Base-by-base conservation (phyloP, 2,113 vertebrate species). In the Carollia perspicillata region DNA sequence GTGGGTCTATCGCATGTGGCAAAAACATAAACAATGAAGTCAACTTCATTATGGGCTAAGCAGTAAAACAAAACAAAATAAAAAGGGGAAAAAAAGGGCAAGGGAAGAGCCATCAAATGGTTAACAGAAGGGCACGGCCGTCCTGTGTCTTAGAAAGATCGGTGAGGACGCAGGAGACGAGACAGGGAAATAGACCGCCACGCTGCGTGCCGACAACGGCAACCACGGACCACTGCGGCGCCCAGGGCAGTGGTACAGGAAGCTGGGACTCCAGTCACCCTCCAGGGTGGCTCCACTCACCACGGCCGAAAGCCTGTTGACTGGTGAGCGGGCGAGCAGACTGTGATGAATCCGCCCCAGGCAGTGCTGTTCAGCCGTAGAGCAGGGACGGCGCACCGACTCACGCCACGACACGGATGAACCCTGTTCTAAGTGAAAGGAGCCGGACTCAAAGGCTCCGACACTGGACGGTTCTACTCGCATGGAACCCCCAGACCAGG, bases 151-250 rank as follows among this genome's bases (percentile, higher is more conserved):
- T 11, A 18, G 89, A 26, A 66, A 44, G 30, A 30, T 13, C 23
- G 7, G 72, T 42, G 65, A 47, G 20, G 51, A 26, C 0, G 8
- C 47, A 23, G 16, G 42, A 47, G 37, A 44, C 3, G 35, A 37
- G 75, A n/a, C 1, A 11, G 58, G n/a, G 26, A 91, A 26, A 20
- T 0, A 16, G 1, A 11, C 12, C 0, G 3, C 23, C 6, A 2
- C 0, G 10, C 28, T 0, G 12, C 47, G 33, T 0, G 16, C 26
- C 5, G 33, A 22, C 1, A 4, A 3, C 0, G 0, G 35, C 0
- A 4, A 14, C 2, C 58, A 2, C 23, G 28, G 22, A 33, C 30
- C n/a, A 16, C 20, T 17, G 3, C 4, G 9, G 30, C 72, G 40
- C 17, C 30, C 47, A 8, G 17, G 60, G 71, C 28, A 37, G 49